Conservation (phyloP, 1,140 invertebrate species). For the Drosophila varians region DNA sequence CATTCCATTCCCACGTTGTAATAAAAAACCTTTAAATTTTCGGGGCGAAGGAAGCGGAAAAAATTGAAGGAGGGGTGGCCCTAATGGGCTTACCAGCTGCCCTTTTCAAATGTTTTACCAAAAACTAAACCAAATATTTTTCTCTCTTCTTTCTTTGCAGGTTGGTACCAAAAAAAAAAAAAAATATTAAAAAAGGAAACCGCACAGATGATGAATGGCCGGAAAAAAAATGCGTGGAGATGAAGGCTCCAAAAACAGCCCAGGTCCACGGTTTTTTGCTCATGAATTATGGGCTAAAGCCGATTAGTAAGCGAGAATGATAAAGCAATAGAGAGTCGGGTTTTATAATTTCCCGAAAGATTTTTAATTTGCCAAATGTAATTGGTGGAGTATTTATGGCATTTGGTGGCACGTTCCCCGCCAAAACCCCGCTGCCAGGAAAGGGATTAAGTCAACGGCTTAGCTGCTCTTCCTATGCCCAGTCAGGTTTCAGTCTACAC, state of each 20-base stretch:
- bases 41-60: neutral
- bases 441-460: slow-evolving; percentile 16
- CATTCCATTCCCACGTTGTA: slow-evolving; percentile 66
- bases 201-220: slow-evolving; percentile 59
- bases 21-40: slow-evolving; percentile 49
- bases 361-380: slow-evolving; percentile 74
- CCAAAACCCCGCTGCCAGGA: neutral
- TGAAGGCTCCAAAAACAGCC: slow-evolving; percentile 11
- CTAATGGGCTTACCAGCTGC: slow-evolving; percentile 40
- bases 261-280: slow-evolving; percentile 5
- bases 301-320: slow-evolving; percentile 56
- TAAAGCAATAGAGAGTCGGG: slow-evolving; percentile 27
- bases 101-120: slow-evolving; percentile 51
- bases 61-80: slow-evolving; percentile 4
- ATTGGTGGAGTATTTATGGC: slow-evolving; percentile 39
- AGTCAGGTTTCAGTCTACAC: slow-evolving; percentile 32
- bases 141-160: slow-evolving; percentile 54
- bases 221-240: neutral
- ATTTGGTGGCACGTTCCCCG: slow-evolving; percentile 29
- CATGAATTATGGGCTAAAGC: slow-evolving; percentile 66
- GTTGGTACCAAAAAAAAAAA: slow-evolving; percentile 62
- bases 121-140: slow-evolving; percentile 45
- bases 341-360: slow-evolving; percentile 48
- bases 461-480: slow-evolving; percentile 32
- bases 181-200: neutral